phyloP scores from a whole-genome alignment of 1,140 invertebrate species.

The Rhopalosiphum padi region DNA sequence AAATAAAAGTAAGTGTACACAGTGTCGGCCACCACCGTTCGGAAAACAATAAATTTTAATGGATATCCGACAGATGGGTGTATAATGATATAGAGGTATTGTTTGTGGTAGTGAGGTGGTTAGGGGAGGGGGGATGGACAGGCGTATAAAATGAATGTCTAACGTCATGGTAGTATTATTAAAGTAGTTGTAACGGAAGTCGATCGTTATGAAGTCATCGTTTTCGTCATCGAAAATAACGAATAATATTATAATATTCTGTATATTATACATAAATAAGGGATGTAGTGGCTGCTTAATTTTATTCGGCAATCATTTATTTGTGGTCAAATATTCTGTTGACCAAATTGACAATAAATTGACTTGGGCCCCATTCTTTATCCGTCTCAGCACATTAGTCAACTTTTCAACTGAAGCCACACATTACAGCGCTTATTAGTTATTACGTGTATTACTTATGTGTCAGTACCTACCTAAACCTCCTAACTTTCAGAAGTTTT shows the following conservation, averaged over 20 bases:
- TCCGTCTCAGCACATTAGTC: neutral
- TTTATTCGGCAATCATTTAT: neutral
- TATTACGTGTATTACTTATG: neutral
- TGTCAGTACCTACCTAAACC: too few relatives aligned
- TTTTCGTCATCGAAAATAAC: neutral
- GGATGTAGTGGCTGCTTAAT: neutral
- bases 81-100: slow-evolving; percentile 28
- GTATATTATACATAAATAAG: neutral
- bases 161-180: neutral
- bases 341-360: slow-evolving; percentile 12
- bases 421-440: neutral
- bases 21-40: neutral
- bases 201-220: neutral
- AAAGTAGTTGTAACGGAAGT: neutral
- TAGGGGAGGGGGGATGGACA: neutral
- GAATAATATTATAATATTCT: neutral
- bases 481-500: neutral
- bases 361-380: neutral
- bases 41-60: slow-evolving; percentile 50
- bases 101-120: neutral
- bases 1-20: neutral
- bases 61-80: slow-evolving; percentile 45
- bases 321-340: neutral
- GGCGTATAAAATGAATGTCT: neutral
- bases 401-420: neutral